These are phyloP conservation scores for Drosophila micromelanica DNA, from an alignment of 1,140 invertebrate genomes.

Conservation along the genomic window DNA sequence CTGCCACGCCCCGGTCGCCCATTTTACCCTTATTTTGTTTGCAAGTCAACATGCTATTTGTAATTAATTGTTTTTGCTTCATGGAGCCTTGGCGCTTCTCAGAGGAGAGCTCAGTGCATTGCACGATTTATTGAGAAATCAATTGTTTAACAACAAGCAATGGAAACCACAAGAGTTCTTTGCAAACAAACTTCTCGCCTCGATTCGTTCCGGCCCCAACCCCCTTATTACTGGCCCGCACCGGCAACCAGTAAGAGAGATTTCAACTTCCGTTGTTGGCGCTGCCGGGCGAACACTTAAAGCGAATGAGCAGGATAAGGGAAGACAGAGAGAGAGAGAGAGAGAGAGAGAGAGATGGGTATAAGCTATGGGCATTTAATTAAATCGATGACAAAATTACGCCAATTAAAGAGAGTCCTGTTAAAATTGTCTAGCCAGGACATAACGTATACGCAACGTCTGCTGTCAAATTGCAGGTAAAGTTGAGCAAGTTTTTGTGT, in stretches of 20 bases:
- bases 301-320: background rate
- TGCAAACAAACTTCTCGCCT: constrained; percentile 82
- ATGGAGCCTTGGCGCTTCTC: constrained; percentile 46
- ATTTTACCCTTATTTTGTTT: constrained; percentile 61
- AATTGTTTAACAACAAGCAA: constrained; percentile 83
- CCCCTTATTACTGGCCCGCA: background rate
- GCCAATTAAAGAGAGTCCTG: constrained; percentile 75
- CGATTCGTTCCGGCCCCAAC: constrained; percentile 59
- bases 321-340: constrained; percentile 3
- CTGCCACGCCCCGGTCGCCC: background rate
- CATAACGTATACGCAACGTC: constrained; percentile 60
- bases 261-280: constrained; percentile 70
- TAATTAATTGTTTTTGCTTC: constrained; percentile 80
- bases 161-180: constrained; percentile 82
- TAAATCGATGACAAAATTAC: constrained; percentile 83
- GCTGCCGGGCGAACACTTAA: constrained; percentile 46
- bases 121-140: constrained; percentile 82
- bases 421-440: constrained; percentile 68
- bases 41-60: constrained; percentile 80
- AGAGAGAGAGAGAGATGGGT: constrained; percentile 2
- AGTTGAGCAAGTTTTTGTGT: constrained; percentile 64
- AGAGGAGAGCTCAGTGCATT: constrained; percentile 59
- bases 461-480: constrained; percentile 75
- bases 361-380: constrained; percentile 76
- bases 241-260: constrained; percentile 31